Percentiles rank a stretch among this genome's conserved stretches.
Evolutionary conservation across 2,888 invertebrate species (phyloP).

Genomic region (Theristus sp.): DNA sequence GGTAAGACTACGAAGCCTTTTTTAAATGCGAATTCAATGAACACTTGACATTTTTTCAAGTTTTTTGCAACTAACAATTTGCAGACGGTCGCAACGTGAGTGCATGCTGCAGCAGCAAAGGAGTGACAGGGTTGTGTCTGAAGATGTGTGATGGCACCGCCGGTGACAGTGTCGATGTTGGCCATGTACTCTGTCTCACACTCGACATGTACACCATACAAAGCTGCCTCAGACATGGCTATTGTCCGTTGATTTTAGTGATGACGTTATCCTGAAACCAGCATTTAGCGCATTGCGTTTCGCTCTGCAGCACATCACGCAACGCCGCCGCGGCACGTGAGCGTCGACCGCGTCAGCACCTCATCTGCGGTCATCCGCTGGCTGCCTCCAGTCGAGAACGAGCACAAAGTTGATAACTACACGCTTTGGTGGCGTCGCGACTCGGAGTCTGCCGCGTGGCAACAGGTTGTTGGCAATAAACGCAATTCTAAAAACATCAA

Average conservation of each 20-base stretch:
- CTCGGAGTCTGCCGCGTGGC: too few species aligned
- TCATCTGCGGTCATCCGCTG: constrained; percentile 2
- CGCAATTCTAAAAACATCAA: too few species aligned
- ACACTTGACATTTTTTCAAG: too few species aligned
- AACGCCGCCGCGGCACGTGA: constrained; percentile 7
- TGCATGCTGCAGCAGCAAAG: constrained; percentile 56
- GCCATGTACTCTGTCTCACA: constrained; percentile 5
- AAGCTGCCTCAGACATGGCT: constrained; percentile 6
- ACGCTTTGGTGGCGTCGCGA: constrained; percentile 2
- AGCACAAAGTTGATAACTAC: constrained; percentile 4
- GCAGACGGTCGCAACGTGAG: constrained; percentile 49
- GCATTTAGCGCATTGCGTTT: too few species aligned
- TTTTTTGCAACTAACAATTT: too few species aligned
- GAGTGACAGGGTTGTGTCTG: constrained; percentile 56
- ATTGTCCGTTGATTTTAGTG: too few species aligned
- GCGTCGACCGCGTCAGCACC: background rate
- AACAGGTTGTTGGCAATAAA: too few species aligned
- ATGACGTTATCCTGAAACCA: too few species aligned
- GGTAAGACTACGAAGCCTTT: constrained; percentile 2
- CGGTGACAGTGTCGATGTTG: constrained; percentile 42
- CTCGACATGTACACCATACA: constrained; percentile 7
- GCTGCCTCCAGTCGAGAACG: constrained; percentile 1
- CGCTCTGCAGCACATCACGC: constrained; percentile 7
- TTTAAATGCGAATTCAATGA: too few species aligned
- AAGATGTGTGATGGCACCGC: constrained; percentile 64